These are phyloP conservation scores for Hippocampus abdominalis DNA, from an alignment of 2,113 vertebrate genomes.

Conservation along the genomic window DNA sequence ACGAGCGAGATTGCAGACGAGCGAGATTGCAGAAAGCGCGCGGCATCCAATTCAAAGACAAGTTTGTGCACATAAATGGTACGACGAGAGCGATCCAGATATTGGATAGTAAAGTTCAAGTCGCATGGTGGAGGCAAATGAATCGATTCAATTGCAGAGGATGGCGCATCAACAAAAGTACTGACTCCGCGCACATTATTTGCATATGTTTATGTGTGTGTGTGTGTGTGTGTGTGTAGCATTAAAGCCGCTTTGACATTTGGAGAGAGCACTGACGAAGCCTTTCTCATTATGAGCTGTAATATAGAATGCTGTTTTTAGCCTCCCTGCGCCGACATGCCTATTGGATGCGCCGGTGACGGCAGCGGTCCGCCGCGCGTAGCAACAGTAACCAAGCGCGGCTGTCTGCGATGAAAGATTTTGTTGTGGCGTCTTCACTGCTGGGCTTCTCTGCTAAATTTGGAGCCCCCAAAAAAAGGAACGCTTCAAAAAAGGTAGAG, in stretches of 20 bases:
- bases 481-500: constrained; percentile 21
- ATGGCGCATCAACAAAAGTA: constrained; percentile 39
- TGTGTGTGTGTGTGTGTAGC: constrained; percentile 32
- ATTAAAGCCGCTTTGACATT: constrained; percentile 70
- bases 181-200: constrained; percentile 9
- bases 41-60: background rate
- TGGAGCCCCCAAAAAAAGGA: constrained; percentile 26
- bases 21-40: constrained; percentile 8
- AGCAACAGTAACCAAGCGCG: constrained; percentile 78
- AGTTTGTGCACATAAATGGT: constrained; percentile 19
- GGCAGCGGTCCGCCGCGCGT: constrained; percentile 63
- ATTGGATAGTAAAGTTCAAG: constrained; percentile 16
- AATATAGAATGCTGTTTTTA: constrained; percentile 72
- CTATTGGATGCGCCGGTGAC: constrained; percentile 68
- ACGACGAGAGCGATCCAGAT: constrained; percentile 2
- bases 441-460: constrained; percentile 54
- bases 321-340: constrained; percentile 51
- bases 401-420: constrained; percentile 59
- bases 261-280: constrained; percentile 62
- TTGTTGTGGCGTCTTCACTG: constrained; percentile 48
- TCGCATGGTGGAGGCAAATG: constrained; percentile 3
- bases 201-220: constrained; percentile 1
- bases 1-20: constrained; percentile 7
- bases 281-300: constrained; percentile 64
- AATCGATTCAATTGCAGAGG: constrained; percentile 23